A percentile compares a stretch with the other conserved stretches of the same genome.
Conservation (phyloP, 2,888 invertebrate species). For the Acanthosepion lycidas region DNA sequence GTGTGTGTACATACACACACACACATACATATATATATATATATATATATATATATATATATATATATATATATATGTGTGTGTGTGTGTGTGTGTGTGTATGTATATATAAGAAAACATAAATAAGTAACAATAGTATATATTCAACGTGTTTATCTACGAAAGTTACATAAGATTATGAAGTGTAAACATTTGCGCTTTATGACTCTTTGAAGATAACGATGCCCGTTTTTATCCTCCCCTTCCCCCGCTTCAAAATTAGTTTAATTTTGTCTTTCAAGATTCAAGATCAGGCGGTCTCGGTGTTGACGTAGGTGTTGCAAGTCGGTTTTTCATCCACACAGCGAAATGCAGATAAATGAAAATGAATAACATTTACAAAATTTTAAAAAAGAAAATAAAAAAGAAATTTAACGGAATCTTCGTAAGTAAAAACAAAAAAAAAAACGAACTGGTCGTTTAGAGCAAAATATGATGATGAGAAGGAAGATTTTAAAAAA, state of each 20-base stretch:
- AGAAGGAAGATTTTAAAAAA: not conserved
- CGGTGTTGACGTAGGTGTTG: not conserved
- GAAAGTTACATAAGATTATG: not conserved
- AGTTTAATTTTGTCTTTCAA: not conserved
- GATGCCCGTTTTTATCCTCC: not conserved
- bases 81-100: no score
- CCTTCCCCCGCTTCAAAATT: not conserved
- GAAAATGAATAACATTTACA: not conserved
- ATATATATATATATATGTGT: no score
- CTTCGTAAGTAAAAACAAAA: not conserved
- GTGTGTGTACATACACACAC: no score
- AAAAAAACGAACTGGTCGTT: not conserved
- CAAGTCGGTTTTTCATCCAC: not conserved
- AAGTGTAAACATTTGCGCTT: not conserved
- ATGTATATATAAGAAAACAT: no score
- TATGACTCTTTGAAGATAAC: not conserved
- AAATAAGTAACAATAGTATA: no score
- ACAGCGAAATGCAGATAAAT: not conserved
- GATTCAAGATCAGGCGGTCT: not conserved
- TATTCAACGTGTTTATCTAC: not conserved
- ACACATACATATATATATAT: no score
- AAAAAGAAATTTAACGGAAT: not conserved
- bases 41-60: no score
- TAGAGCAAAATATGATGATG: not conserved
- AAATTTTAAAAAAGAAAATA: not conserved